Conservation (phyloP, 2,797 vertebrate species). For the Pelodytes ibericus region DNA sequence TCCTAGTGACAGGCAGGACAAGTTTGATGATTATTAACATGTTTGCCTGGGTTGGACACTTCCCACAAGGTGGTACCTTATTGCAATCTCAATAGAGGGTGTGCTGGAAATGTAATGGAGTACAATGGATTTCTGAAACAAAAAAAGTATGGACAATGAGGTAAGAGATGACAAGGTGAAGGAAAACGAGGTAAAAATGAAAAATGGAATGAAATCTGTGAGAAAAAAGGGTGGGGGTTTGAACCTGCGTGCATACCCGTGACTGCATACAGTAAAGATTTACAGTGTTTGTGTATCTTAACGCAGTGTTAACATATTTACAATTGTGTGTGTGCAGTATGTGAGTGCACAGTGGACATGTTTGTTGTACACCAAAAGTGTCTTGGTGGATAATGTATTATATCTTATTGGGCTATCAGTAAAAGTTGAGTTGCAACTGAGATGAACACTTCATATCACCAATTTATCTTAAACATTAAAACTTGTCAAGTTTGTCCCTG, state of each 20-base stretch:
- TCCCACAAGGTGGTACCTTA: slow-evolving; percentile 8
- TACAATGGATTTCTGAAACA: not conserved
- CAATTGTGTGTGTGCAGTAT: too few relatives aligned
- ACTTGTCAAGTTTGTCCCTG: too few relatives aligned
- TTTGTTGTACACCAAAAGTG: too few relatives aligned
- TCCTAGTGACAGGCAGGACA: not conserved
- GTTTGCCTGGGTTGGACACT: slow-evolving; percentile 2
- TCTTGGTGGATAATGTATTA: too few relatives aligned
- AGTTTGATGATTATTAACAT: not conserved
- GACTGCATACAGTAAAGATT: not conserved
- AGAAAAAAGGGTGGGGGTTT: not conserved
- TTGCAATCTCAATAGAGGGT: not conserved
- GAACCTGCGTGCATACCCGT: not conserved
- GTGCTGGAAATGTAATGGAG: not conserved
- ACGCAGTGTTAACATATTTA: too few relatives aligned
- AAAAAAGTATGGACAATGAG: not conserved
- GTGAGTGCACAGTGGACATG: too few relatives aligned
- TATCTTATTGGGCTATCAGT: too few relatives aligned
- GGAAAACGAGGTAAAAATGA: too few relatives aligned
- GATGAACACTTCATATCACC: too few relatives aligned
- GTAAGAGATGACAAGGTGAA: not conserved
- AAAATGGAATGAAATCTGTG: not conserved
- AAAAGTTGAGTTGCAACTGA: too few relatives aligned
- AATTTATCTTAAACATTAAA: too few relatives aligned
- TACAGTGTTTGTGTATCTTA: not conserved